These are phyloP conservation scores for Elysia chlorotica DNA, from an alignment of 1,140 invertebrate species.

Conservation along the genomic window DNA sequence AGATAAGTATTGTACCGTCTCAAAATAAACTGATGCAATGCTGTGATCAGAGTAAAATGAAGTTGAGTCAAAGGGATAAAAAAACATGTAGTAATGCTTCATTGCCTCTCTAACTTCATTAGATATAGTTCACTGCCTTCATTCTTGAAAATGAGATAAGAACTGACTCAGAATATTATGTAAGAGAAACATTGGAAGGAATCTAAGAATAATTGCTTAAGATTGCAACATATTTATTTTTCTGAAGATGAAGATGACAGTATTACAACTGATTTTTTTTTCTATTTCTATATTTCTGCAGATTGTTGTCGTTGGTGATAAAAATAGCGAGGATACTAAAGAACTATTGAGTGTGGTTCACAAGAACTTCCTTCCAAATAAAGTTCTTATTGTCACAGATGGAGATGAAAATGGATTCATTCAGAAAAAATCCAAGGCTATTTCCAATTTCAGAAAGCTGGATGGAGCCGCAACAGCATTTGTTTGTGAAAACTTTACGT, in stretches of 20 bases:
- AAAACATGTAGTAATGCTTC: too few species aligned
- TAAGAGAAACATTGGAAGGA: too few species aligned
- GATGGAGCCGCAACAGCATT: constrained; percentile 74
- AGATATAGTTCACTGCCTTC: neutral
- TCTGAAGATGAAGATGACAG: neutral
- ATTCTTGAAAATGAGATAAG: neutral
- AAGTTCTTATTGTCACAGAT: constrained; percentile 72
- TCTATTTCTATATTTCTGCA: constrained; percentile 45
- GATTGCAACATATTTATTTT: neutral
- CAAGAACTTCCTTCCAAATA: constrained; percentile 72
- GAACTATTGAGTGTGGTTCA: constrained; percentile 68
- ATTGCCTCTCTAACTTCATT: neutral
- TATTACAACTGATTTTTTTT: neutral
- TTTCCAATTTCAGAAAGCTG: constrained; percentile 49
- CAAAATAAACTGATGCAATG: too few species aligned
- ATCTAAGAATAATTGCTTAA: too few species aligned
- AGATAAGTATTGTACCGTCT: too few species aligned
- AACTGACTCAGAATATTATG: too few species aligned
- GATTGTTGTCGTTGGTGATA: constrained; percentile 69
- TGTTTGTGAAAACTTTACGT: constrained; percentile 80
- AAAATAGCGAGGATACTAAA: constrained; percentile 70
- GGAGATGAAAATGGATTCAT: constrained; percentile 52
- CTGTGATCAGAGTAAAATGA: too few species aligned
- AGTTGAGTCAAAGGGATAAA: too few species aligned
- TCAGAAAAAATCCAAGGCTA: constrained; percentile 48